These are phyloP conservation scores for Sanderia malayensis DNA, from an alignment of 30 jellyfish, hydroid and myxozoan genomes.

Conservation along the genomic window DNA sequence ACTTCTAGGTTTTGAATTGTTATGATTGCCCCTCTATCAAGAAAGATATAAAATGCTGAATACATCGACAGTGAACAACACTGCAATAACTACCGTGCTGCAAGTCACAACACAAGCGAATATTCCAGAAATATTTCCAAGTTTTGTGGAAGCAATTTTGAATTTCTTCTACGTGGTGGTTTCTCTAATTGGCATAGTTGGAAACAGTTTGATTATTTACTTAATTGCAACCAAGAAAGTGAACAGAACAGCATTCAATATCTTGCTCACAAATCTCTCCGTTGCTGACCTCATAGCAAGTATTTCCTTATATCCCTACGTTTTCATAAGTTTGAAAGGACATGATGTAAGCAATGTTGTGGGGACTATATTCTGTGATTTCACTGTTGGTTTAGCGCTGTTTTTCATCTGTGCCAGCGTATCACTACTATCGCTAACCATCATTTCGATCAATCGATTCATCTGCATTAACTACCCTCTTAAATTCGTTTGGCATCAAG, in stretches of 20 bases:
- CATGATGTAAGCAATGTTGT: not conserved
- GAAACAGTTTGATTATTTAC: conserved; percentile 30
- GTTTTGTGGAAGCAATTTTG: conserved; percentile 3
- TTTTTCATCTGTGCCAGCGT: conserved; percentile 37
- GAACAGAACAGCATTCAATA: conserved; percentile 33
- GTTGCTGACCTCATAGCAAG: conserved; percentile 37
- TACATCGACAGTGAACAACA: not conserved
- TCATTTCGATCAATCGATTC: conserved; percentile 46
- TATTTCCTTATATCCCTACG: conserved; percentile 38
- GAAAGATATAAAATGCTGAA: not conserved
- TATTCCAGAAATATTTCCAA: conserved; percentile 17
- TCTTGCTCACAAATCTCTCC: conserved; percentile 39
- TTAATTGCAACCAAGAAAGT: conserved; percentile 28
- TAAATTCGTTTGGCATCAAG: conserved; percentile 38
- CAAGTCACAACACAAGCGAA: not conserved
- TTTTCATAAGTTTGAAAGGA: conserved; percentile 42
- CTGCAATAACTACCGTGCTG: not conserved
- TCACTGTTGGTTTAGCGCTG: conserved; percentile 39
- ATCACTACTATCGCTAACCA: conserved; percentile 33
- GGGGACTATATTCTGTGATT: conserved; percentile 21
- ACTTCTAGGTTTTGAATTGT: too few relatives aligned
- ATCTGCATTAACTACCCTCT: conserved; percentile 50
- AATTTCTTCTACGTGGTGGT: conserved; percentile 10
- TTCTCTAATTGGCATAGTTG: conserved; percentile 16
- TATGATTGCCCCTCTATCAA: too few relatives aligned